Percentiles rank a stretch among this genome's conserved stretches.
These are phyloP conservation scores for Octopus bimaculoides DNA, from an alignment of 1,140 invertebrate genomes.

Conservation along the genomic window DNA sequence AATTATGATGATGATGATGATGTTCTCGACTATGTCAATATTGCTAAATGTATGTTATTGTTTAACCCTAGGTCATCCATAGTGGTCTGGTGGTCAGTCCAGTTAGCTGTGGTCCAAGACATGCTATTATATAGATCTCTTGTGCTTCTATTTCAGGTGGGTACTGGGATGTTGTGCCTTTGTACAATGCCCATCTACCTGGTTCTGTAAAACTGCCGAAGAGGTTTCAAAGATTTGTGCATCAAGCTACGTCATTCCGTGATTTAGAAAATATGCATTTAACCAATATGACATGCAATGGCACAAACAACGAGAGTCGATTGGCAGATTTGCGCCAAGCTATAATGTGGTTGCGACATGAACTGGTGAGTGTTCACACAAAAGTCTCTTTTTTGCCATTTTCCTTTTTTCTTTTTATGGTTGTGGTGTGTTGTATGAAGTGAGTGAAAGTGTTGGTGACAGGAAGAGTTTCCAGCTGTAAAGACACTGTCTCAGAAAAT, in stretches of 20 bases:
- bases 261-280: background rate
- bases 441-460: too few species aligned
- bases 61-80: too few species aligned
- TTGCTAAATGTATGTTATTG: too few species aligned
- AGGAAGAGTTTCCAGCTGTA: too few species aligned
- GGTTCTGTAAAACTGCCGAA: constrained; percentile 1
- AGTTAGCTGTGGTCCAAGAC: too few species aligned
- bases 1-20: too few species aligned
- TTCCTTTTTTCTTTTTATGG: too few species aligned
- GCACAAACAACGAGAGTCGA: background rate
- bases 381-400: background rate
- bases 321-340: background rate
- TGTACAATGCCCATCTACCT: background rate
- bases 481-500: too few species aligned
- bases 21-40: too few species aligned
- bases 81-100: too few species aligned
- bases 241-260: background rate
- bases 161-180: background rate
- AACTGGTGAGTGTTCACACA: background rate
- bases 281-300: background rate
- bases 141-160: background rate
- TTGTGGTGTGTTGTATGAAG: too few species aligned
- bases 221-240: background rate
- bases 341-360: background rate
- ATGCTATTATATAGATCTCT: too few species aligned